Percentiles rank a stretch among this genome's conserved stretches.
These are phyloP conservation scores for Scaptomyza polygonia DNA, from an alignment of 2,888 invertebrate genomes.

Conservation along the genomic window DNA sequence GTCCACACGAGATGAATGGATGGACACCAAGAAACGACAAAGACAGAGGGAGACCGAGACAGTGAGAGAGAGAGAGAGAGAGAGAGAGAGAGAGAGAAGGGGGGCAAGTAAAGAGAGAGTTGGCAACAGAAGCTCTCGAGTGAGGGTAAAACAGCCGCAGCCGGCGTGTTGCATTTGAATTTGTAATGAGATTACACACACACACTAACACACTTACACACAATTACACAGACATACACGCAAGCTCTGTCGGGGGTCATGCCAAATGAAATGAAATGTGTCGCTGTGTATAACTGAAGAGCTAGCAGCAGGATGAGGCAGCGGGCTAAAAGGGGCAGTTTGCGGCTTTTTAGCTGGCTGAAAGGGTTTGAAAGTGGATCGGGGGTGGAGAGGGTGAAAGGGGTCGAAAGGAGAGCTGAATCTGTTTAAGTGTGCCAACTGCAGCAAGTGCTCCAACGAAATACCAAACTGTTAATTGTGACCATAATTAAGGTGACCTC, in stretches of 20 bases:
- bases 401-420: too few relatives aligned
- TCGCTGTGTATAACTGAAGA: conserved; percentile 28
- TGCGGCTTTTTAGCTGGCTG: neutral
- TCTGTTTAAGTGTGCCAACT: conserved; percentile 1
- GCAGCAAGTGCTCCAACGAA: conserved; percentile 14
- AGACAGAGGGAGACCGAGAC: too few relatives aligned
- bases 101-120: neutral
- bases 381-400: too few relatives aligned
- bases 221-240: too few relatives aligned
- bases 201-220: conserved; percentile 6
- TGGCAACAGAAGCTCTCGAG: conserved; percentile 13
- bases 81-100: neutral
- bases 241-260: too few relatives aligned
- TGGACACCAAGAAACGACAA: conserved; percentile 2
- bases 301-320: neutral
- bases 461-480: conserved; percentile 73
- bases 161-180: conserved; percentile 68
- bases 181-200: conserved; percentile 77
- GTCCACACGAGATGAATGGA: conserved; percentile 35
- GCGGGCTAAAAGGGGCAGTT: neutral
- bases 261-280: conserved; percentile 64
- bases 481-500: conserved; percentile 76
- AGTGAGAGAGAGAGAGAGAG: neutral
- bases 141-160: conserved; percentile 38
- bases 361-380: too few relatives aligned